A percentile compares a stretch with the other conserved stretches of the same genome.
phyloP scores from a whole-genome alignment of 2,888 invertebrate genomes.

The Rhogogaster chlorosoma region DNA sequence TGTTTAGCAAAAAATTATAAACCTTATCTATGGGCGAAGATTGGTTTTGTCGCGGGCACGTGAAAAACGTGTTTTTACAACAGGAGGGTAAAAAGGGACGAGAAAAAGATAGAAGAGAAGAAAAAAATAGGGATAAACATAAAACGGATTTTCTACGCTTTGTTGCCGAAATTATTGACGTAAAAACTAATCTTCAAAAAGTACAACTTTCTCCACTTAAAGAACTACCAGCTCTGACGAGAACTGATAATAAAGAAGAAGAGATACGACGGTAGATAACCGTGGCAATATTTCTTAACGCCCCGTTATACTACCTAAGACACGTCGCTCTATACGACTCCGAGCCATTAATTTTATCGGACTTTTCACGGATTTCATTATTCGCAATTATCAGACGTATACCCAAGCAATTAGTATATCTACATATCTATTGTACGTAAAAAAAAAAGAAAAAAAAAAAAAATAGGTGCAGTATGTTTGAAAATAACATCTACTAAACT shows the following conservation, averaged over 20 bases:
- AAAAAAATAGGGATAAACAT: constrained; percentile 19
- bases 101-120: not conserved
- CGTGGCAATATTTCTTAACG: constrained; percentile 48
- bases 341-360: constrained; percentile 39
- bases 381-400: constrained; percentile 12
- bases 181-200: constrained; percentile 42
- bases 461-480: not conserved
- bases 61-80: constrained; percentile 4
- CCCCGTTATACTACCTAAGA: constrained; percentile 34
- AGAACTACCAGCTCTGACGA: constrained; percentile 37
- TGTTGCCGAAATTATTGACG: constrained; percentile 34
- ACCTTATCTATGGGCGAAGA: not conserved
- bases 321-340: not conserved
- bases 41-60: not conserved
- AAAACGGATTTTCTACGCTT: constrained; percentile 22
- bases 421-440: not conserved
- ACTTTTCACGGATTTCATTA: constrained; percentile 48
- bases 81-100: not conserved
- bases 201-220: constrained; percentile 51
- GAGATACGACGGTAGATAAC: constrained; percentile 45
- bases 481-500: not conserved
- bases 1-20: constrained; percentile 7
- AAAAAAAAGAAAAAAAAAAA: not conserved
- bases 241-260: constrained; percentile 48
- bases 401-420: constrained; percentile 11